Evolutionary conservation across 2,113 vertebrate genomes (phyloP).

Genomic region (Limanda limanda): DNA sequence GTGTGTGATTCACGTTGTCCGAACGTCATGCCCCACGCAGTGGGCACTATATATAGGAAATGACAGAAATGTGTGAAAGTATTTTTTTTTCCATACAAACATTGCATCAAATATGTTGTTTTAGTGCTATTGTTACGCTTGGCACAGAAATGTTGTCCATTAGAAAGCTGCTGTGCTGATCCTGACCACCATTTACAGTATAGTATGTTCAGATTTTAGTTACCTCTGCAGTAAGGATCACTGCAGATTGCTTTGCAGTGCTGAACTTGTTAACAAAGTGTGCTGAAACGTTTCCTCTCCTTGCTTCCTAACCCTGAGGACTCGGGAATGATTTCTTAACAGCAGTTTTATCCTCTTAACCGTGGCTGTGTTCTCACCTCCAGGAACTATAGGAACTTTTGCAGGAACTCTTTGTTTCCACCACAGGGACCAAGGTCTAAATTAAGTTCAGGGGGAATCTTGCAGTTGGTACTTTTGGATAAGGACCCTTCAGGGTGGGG

Average conservation of each 20-base stretch:
- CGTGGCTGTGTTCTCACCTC: neutral
- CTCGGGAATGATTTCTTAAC: neutral
- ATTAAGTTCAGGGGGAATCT: no score
- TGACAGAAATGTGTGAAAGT: conserved; percentile 11
- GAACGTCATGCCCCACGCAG: neutral
- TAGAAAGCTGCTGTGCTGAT: no score
- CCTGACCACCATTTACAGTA: neutral
- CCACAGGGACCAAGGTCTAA: no score
- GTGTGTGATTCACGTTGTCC: conserved; percentile 13
- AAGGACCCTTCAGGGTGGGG: no score
- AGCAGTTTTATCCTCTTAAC: neutral
- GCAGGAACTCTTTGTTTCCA: no score
- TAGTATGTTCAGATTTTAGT: conserved; percentile 8
- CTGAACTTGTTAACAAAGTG: conserved; percentile 11
- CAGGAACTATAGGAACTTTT: no score
- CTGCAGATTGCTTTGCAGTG: conserved; percentile 33
- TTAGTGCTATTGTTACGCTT: neutral
- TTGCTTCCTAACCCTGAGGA: conserved; percentile 30
- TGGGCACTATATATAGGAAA: neutral
- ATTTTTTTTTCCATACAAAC: conserved; percentile 19
- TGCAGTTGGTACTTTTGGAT: no score
- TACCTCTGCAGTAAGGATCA: neutral
- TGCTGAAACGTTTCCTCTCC: conserved; percentile 41
- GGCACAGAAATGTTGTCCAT: no score
- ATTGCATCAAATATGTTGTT: conserved; percentile 27